A percentile compares a stretch with the other conserved stretches of the same genome.
Evolutionary conservation across 2,797 vertebrate genomes (phyloP).

Genomic region (Poecile montanus): DNA sequence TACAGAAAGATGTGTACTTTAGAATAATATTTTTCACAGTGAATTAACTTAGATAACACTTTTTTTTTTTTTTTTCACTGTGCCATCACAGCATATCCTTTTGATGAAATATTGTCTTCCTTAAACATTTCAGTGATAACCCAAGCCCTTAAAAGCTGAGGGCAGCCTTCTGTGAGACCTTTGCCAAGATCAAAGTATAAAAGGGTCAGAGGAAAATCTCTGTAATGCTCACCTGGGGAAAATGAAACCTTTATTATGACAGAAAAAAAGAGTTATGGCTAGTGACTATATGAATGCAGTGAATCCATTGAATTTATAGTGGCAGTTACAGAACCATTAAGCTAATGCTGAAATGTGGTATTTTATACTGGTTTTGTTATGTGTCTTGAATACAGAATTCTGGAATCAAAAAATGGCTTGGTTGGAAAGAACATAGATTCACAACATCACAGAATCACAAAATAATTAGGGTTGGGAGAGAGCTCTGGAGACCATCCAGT

Average conservation of each 20-base stretch:
- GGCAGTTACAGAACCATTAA: background rate
- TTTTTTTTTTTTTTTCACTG: background rate
- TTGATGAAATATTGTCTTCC: background rate
- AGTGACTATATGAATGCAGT: background rate
- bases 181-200: conserved; percentile 9
- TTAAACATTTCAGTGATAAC: conserved; percentile 1
- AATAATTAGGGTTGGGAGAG: background rate
- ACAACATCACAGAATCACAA: background rate
- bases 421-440: background rate
- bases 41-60: background rate
- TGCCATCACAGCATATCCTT: background rate
- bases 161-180: background rate
- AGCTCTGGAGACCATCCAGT: background rate
- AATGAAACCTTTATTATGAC: conserved; percentile 4
- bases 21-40: background rate
- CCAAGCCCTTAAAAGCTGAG: background rate
- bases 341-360: background rate
- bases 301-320: background rate
- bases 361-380: background rate
- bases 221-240: conserved; percentile 8
- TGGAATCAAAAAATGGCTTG: background rate
- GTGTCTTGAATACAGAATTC: background rate
- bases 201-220: background rate
- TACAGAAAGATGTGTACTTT: background rate
- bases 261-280: background rate